Percentiles rank a stretch among this genome's conserved stretches.
Conservation (phyloP, 2,888 invertebrate species). For the Chaitophorus viminalis region DNA sequence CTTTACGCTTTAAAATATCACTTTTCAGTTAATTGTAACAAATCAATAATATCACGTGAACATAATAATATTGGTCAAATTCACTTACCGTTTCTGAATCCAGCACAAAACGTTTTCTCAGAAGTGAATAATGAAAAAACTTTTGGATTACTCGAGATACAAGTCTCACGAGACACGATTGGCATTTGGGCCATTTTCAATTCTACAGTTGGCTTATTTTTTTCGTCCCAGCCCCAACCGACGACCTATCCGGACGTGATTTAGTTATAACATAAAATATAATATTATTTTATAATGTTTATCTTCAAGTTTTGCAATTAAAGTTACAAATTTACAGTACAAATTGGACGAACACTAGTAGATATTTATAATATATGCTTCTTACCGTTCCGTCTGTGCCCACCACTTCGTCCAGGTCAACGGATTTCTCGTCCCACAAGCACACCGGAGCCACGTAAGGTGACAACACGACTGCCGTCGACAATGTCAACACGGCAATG, state of each 20-base stretch:
- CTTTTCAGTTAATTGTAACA: neutral
- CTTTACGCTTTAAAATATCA: neutral
- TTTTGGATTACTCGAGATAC: constrained; percentile 73
- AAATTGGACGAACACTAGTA: too few species aligned
- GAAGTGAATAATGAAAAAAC: constrained; percentile 73
- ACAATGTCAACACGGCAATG: constrained; percentile 71
- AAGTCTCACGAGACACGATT: constrained; percentile 72
- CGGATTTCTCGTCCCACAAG: constrained; percentile 70
- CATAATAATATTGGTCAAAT: neutral
- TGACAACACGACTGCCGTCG: constrained; percentile 70
- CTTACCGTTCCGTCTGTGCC: constrained; percentile 71
- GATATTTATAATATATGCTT: too few species aligned
- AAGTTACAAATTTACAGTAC: too few species aligned
- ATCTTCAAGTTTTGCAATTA: too few species aligned
- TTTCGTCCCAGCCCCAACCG: constrained; percentile 72
- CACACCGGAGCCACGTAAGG: constrained; percentile 73
- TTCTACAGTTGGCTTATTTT: constrained; percentile 68
- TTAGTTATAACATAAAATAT: too few species aligned
- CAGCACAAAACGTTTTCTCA: constrained; percentile 64
- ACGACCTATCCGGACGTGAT: constrained; percentile 66
- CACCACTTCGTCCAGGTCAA: constrained; percentile 68
- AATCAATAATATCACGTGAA: neutral
- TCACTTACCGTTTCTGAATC: constrained; percentile 68
- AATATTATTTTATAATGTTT: too few species aligned
- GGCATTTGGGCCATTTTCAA: constrained; percentile 73